These are phyloP conservation scores for Mantis religiosa DNA, from an alignment of 2,888 invertebrate genomes.

Conservation along the genomic window DNA sequence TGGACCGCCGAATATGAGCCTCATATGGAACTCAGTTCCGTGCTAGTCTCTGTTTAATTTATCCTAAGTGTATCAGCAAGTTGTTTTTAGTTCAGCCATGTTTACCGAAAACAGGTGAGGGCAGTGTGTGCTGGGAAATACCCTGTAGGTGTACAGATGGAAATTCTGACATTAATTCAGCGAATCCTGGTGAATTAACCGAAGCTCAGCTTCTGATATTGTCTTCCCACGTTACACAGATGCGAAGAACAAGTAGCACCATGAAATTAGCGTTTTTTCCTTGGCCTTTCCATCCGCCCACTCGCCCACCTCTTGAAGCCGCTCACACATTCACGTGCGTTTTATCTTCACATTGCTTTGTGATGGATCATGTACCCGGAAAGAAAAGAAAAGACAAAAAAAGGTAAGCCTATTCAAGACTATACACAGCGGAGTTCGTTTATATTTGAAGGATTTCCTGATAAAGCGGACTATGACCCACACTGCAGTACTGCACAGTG, in stretches of 20 bases:
- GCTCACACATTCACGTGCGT: not conserved
- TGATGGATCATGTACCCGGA: not conserved
- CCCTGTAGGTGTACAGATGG: not conserved
- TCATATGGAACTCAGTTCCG: too few species aligned
- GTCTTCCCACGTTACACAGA: not conserved
- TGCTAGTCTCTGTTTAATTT: too few species aligned
- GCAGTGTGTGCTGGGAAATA: not conserved
- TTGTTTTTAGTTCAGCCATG: too few species aligned
- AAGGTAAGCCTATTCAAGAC: not conserved
- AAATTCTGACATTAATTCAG: not conserved
- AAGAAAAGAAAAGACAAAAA: not conserved
- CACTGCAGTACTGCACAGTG: too few species aligned
- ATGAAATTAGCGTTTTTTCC: conserved; percentile 7
- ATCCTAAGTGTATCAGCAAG: too few species aligned
- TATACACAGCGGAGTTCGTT: not conserved
- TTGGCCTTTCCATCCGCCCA: not conserved
- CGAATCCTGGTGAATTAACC: not conserved
- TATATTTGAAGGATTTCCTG: not conserved
- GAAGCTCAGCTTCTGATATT: not conserved
- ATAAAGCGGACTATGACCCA: not conserved
- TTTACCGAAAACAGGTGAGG: too few species aligned
- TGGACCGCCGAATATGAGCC: too few species aligned
- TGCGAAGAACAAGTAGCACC: not conserved
- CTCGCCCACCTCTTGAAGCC: not conserved
- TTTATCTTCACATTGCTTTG: not conserved